Evolutionary conservation across 2,797 vertebrate genomes (phyloP).

Genomic region (Notolabrus celidotus): DNA sequence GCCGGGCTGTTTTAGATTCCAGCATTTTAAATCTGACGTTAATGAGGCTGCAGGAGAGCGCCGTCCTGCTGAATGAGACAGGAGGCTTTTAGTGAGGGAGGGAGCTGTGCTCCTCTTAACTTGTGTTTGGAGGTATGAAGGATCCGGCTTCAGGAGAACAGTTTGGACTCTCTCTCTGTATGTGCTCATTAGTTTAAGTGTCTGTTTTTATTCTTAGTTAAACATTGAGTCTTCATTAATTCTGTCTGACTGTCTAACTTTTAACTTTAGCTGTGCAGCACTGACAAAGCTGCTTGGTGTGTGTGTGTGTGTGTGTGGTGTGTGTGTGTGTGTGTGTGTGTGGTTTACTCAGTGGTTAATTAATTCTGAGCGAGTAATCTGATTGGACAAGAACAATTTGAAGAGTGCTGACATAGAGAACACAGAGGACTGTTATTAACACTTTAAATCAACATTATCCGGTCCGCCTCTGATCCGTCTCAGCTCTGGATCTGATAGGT

Average conservation of each 20-base stretch:
- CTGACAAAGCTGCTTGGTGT: background rate
- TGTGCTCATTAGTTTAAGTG: fast-evolving
- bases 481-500: no score
- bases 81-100: conserved; percentile 23
- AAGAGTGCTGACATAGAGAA: background rate
- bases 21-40: conserved; percentile 44
- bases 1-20: conserved; percentile 40
- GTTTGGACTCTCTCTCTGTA: no score
- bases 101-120: conserved; percentile 1
- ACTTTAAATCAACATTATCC: no score
- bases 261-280: background rate
- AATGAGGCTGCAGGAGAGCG: conserved; percentile 36
- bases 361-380: background rate
- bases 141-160: no score
- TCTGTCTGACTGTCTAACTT: background rate
- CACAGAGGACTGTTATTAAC: no score
- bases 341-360: background rate
- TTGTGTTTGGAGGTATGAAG: no score
- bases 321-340: no score
- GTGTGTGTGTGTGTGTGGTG: no score
- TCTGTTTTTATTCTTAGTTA: background rate
- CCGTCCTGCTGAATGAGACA: conserved; percentile 11
- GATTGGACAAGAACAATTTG: background rate
- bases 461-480: no score
- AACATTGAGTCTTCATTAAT: background rate